Evolutionary conservation across 2,797 vertebrate genomes (phyloP).

Genomic region (Lithobates sylvaticus): DNA sequence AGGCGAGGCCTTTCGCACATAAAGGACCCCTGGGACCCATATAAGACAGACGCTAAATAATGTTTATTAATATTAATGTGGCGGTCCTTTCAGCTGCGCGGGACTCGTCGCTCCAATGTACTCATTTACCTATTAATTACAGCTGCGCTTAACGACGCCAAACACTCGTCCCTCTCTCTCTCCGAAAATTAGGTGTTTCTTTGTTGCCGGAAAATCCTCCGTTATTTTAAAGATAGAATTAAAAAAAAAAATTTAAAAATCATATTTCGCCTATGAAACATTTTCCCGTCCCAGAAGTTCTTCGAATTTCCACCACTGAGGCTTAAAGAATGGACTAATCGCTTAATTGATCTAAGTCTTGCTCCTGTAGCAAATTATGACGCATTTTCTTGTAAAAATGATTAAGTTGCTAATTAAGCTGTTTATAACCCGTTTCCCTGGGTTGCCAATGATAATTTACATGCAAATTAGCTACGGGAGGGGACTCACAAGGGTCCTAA

Average conservation of each 20-base stretch:
- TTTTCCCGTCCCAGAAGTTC: background rate
- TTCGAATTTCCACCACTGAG: background rate
- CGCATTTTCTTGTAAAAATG: slow-evolving; percentile 82
- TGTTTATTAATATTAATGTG: slow-evolving; percentile 36
- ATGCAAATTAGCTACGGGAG: slow-evolving; percentile 94
- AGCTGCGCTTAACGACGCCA: background rate
- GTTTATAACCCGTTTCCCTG: slow-evolving; percentile 85
- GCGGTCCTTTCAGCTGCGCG: background rate
- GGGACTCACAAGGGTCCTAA: slow-evolving; percentile 79
- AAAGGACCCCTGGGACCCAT: background rate
- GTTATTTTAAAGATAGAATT: background rate
- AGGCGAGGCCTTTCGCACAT: background rate
- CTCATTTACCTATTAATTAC: slow-evolving; percentile 48
- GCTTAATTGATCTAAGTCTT: slow-evolving; percentile 74
- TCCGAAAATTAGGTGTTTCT: background rate
- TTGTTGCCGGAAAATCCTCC: background rate
- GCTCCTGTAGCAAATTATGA: slow-evolving; percentile 75
- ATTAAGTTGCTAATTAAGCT: slow-evolving; percentile 87
- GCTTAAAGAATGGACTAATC: slow-evolving; percentile 49
- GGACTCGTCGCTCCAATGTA: background rate
- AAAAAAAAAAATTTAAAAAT: background rate
- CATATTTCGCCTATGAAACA: background rate
- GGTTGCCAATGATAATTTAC: slow-evolving; percentile 94
- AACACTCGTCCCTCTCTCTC: background rate
- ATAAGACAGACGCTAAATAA: slow-evolving; percentile 16